Evolutionary conservation across 1,140 invertebrate species (phyloP).

Genomic region (Diachasmimorpha longicaudata): DNA sequence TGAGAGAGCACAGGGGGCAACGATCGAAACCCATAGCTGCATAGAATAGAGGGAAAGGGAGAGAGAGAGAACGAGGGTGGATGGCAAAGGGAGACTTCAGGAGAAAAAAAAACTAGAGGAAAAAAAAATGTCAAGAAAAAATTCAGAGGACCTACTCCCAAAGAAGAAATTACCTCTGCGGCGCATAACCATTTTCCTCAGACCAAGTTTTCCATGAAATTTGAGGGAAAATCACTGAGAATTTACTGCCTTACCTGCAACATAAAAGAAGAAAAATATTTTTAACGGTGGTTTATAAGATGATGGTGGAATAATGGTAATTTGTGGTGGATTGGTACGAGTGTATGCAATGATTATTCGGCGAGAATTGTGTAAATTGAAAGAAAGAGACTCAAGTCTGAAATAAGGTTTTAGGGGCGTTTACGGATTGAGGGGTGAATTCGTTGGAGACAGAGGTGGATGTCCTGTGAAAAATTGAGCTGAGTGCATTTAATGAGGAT

Average conservation of each 20-base stretch:
- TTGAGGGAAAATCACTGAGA: constrained; percentile 8
- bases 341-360: background rate
- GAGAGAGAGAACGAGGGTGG: background rate
- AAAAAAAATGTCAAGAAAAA: constrained; percentile 10
- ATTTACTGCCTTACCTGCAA: constrained; percentile 9
- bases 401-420: too few relatives aligned
- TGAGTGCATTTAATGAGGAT: background rate
- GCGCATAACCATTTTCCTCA: constrained; percentile 10
- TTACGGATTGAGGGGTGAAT: too few relatives aligned
- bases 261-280: background rate
- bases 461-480: background rate
- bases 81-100: background rate
- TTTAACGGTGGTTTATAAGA: background rate
- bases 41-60: background rate
- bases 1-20: background rate
- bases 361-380: background rate
- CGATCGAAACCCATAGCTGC: background rate
- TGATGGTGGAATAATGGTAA: background rate
- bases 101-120: constrained; percentile 12
- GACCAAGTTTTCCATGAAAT: constrained; percentile 12
- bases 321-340: background rate
- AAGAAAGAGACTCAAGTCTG: background rate
- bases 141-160: background rate
- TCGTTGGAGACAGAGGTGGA: background rate
- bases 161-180: constrained; percentile 11